Evolutionary conservation across 30 jellyfish, hydroid and myxozoan species (phyloP).

Genomic region (Turritopsis rubra): DNA sequence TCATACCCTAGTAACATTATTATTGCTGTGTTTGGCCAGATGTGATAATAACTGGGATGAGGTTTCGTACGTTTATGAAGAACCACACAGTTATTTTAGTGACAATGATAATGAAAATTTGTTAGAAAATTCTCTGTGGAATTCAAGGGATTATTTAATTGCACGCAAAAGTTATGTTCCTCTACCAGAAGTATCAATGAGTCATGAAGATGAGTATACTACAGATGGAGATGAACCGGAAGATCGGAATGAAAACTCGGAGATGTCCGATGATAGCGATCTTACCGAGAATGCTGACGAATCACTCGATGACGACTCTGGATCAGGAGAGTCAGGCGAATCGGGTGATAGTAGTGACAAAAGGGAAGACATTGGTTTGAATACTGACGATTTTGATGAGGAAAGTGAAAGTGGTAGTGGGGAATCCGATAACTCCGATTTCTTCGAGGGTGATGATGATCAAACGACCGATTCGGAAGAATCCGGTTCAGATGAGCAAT

Average conservation of each 20-base stretch:
- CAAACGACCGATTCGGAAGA: conserved; percentile 16
- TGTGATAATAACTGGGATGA: background rate
- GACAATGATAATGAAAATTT: conserved; percentile 8
- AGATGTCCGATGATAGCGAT: conserved; percentile 38
- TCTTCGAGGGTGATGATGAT: conserved; percentile 13
- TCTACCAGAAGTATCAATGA: background rate
- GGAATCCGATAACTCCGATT: conserved; percentile 1
- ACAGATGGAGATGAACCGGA: conserved; percentile 38
- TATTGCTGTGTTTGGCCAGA: background rate
- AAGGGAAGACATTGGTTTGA: conserved; percentile 17
- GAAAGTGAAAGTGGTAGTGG: conserved; percentile 39
- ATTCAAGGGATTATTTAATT: background rate
- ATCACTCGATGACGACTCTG: conserved; percentile 25
- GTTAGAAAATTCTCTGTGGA: background rate
- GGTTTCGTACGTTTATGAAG: background rate
- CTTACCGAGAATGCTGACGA: conserved; percentile 47
- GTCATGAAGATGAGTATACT: conserved; percentile 40
- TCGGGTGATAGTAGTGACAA: background rate
- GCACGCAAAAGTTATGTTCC: conserved; percentile 6
- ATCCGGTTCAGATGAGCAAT: conserved; percentile 17
- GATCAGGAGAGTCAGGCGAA: conserved; percentile 8
- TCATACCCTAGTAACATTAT: background rate
- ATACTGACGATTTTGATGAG: background rate
- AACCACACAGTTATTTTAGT: conserved; percentile 16
- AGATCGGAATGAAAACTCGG: conserved; percentile 6